Evolutionary conservation across 2,113 vertebrate genomes (phyloP).

Genomic region (Aramus guarauna): DNA sequence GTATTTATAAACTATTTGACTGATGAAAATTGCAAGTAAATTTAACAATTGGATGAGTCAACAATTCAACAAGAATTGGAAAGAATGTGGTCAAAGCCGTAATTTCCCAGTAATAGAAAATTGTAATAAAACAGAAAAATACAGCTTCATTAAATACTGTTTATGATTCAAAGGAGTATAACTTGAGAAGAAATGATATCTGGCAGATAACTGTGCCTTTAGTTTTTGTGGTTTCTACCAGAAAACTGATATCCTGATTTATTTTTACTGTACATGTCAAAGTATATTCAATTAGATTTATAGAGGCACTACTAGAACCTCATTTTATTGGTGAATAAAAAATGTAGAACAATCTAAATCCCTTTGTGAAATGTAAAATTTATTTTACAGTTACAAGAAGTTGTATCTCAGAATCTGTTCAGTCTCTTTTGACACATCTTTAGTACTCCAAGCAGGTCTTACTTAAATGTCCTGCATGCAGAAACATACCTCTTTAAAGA

Average conservation of each 20-base stretch:
- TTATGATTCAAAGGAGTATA: background rate
- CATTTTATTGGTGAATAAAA: background rate
- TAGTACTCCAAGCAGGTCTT: background rate
- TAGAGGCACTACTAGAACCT: background rate
- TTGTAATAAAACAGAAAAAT: background rate
- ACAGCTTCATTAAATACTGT: background rate
- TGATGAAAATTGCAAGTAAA: background rate
- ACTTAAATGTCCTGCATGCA: background rate
- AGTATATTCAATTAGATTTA: background rate
- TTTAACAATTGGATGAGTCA: background rate
- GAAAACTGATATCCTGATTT: background rate
- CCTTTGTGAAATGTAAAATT: background rate
- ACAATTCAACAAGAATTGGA: background rate
- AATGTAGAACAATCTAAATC: background rate
- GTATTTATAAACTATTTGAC: background rate
- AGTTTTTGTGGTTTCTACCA: background rate
- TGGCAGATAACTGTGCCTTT: background rate
- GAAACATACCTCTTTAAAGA: rapidly evolving
- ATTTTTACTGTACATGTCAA: background rate
- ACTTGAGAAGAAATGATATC: background rate
- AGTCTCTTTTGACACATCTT: background rate
- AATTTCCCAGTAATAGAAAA: background rate
- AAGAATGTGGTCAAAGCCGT: background rate
- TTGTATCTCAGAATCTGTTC: background rate
- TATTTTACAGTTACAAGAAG: background rate